These are phyloP conservation scores for Caenorhabditis tropicalis DNA, from an alignment of 1,140 invertebrate genomes.

Conservation along the genomic window DNA sequence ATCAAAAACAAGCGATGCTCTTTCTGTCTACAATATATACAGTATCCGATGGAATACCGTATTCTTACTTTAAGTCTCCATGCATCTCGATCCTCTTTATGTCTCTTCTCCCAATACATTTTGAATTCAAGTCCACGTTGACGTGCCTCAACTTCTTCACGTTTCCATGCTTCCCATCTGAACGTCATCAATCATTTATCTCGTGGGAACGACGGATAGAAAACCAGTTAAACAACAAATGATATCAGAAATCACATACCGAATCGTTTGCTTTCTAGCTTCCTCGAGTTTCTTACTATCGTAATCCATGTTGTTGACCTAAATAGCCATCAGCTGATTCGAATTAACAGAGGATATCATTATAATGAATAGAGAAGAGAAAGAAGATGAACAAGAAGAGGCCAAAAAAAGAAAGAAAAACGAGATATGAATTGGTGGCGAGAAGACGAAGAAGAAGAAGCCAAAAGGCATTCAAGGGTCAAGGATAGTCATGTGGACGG, in stretches of 20 bases:
- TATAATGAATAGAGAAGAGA: not conserved
- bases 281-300: conserved; percentile 50
- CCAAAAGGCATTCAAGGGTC: conserved; percentile 21
- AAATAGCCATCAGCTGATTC: conserved; percentile 41
- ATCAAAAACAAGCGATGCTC: too few relatives aligned
- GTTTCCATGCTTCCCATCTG: conserved; percentile 56
- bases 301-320: conserved; percentile 47
- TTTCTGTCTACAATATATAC: too few relatives aligned
- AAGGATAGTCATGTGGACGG: conserved; percentile 33
- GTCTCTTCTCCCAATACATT: conserved; percentile 57
- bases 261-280: conserved; percentile 37
- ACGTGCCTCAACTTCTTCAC: conserved; percentile 49
- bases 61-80: conserved; percentile 56
- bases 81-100: conserved; percentile 54
- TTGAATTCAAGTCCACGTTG: conserved; percentile 53
- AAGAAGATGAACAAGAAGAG: not conserved
- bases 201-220: not conserved
- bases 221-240: not conserved
- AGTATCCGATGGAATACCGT: too few relatives aligned
- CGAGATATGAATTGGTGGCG: conserved; percentile 6
- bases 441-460: not conserved
- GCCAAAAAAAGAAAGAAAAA: not conserved
- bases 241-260: conserved; percentile 35
- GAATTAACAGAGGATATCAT: conserved; percentile 19
- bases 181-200: not conserved